Conservation (phyloP, 1,140 invertebrate genomes). For the Solenopsis fugax region DNA sequence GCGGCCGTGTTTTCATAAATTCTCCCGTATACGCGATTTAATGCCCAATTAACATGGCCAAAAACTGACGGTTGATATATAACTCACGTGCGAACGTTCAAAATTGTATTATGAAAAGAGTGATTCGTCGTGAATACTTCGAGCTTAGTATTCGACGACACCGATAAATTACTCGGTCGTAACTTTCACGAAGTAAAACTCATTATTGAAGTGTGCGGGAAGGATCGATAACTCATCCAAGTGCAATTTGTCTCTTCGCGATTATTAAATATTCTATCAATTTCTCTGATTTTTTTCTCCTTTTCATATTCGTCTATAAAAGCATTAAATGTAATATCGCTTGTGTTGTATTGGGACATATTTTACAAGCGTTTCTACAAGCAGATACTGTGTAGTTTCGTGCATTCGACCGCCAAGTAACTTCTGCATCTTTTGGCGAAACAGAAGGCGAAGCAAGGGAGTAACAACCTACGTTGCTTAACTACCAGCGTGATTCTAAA, state of each 20-base stretch:
- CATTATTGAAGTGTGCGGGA: background rate
- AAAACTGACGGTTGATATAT: background rate
- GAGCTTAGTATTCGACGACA: background rate
- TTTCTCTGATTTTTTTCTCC: background rate
- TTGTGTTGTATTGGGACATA: no score
- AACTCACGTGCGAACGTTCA: slow-evolving; percentile 7
- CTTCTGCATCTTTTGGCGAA: background rate
- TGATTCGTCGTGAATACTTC: background rate
- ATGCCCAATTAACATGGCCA: background rate
- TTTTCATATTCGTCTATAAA: background rate
- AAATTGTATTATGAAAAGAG: slow-evolving; percentile 15
- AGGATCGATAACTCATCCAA: slow-evolving; percentile 25
- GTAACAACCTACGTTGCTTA: slow-evolving; percentile 20
- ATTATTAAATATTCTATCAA: slow-evolving; percentile 44
- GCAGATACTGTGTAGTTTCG: background rate
- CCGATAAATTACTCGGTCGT: slow-evolving; percentile 31
- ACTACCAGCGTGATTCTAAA: slow-evolving; percentile 17
- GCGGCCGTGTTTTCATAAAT: slow-evolving; percentile 38
- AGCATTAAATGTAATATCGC: background rate
- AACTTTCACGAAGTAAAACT: slow-evolving; percentile 35
- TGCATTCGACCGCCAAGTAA: background rate
- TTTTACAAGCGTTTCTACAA: background rate
- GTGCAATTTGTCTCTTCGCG: background rate
- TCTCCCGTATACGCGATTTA: background rate
- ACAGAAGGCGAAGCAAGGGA: background rate